Conservation (phyloP, 2,888 invertebrate species). For the Lymantria monacha region DNA sequence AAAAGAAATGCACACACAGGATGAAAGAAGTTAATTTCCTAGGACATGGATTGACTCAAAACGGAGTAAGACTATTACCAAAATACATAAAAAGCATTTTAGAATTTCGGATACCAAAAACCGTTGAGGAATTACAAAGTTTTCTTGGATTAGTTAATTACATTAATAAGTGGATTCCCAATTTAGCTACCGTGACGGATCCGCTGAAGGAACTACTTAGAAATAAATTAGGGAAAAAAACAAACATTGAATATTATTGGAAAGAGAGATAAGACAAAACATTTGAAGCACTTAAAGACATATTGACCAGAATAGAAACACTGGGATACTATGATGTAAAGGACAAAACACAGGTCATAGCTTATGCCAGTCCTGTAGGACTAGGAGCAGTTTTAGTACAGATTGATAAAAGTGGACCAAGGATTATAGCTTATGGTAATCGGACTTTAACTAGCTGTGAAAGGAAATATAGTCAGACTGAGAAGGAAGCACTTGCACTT, state of each 20-base stretch:
- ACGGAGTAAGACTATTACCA: too few relatives aligned
- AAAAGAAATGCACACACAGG: too few relatives aligned
- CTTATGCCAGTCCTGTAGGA: neutral
- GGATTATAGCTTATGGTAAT: neutral
- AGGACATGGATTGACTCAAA: too few relatives aligned
- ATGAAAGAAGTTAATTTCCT: too few relatives aligned
- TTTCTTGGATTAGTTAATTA: too few relatives aligned
- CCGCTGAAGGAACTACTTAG: too few relatives aligned
- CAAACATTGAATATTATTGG: constrained; percentile 3
- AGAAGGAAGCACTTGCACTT: constrained; percentile 10
- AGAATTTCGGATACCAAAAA: too few relatives aligned
- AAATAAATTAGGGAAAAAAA: too few relatives aligned
- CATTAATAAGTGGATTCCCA: too few relatives aligned
- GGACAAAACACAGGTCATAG: neutral
- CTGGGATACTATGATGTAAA: constrained; percentile 18
- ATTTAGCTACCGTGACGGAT: too few relatives aligned
- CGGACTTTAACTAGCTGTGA: constrained; percentile 17
- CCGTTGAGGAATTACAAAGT: too few relatives aligned
- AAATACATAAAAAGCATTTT: too few relatives aligned
- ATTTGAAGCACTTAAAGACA: neutral
- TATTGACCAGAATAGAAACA: constrained; percentile 7
- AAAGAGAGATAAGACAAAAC: neutral
- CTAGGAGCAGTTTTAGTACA: neutral
- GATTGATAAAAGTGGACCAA: neutral
- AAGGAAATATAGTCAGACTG: constrained; percentile 15